These are phyloP conservation scores for Terebella lapidaria DNA, from an alignment of 2,888 invertebrate genomes.

Conservation along the genomic window DNA sequence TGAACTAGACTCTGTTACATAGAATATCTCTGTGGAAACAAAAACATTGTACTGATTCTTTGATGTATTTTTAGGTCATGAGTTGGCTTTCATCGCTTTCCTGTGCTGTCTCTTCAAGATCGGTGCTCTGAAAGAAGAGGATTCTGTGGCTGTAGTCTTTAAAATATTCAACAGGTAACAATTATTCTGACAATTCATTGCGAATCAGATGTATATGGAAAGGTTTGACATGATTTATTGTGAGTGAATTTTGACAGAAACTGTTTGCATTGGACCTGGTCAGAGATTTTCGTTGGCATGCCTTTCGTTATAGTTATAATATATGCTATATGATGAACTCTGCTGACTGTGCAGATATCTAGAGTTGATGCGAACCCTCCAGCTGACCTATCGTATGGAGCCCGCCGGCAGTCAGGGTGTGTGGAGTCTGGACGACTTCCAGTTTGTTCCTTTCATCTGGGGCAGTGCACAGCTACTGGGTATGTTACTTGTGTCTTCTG, in stretches of 20 bases:
- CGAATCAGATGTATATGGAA: too few relatives aligned
- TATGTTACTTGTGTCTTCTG: constrained; percentile 46
- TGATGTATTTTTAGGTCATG: constrained; percentile 65
- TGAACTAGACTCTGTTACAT: too few relatives aligned
- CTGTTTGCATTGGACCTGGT: too few relatives aligned
- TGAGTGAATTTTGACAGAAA: too few relatives aligned
- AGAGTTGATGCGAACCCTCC: constrained; percentile 75
- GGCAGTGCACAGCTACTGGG: constrained; percentile 94
- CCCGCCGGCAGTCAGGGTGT: constrained; percentile 99
- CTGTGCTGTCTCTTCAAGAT: constrained; percentile 89
- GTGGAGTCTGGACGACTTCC: constrained; percentile 98
- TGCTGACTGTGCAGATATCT: constrained; percentile 70
- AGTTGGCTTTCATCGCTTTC: constrained; percentile 92
- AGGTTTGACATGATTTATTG: too few relatives aligned
- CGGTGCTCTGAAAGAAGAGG: constrained; percentile 67
- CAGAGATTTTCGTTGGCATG: too few relatives aligned
- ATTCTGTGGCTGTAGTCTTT: constrained; percentile 74
- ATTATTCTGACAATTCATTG: neutral
- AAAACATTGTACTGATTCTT: too few relatives aligned
- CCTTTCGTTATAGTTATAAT: too few relatives aligned
- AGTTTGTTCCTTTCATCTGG: constrained; percentile 98
- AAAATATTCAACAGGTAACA: constrained; percentile 68
- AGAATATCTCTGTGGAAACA: too few relatives aligned
- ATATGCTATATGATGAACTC: too few relatives aligned
- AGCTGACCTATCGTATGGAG: constrained; percentile 92